These are phyloP conservation scores for Engystomops pustulosus DNA, from an alignment of 2,113 vertebrate species.

Conservation along the genomic window DNA sequence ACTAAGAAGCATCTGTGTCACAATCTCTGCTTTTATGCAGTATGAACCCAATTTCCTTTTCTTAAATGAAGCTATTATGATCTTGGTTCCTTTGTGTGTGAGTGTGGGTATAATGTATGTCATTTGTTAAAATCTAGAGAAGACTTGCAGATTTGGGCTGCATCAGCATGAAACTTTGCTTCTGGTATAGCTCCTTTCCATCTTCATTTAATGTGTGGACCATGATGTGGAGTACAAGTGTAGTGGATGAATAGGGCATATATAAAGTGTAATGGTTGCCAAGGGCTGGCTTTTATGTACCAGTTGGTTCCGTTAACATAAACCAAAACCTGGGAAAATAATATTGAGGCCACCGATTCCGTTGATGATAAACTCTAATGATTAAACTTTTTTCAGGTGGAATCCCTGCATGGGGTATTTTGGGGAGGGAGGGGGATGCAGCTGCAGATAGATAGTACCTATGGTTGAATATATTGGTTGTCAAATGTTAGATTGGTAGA, in stretches of 20 bases:
- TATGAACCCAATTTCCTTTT: slow-evolving; percentile 32
- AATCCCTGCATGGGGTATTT: background rate
- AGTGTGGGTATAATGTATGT: background rate
- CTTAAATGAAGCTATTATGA: slow-evolving; percentile 35
- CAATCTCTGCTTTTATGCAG: slow-evolving; percentile 26
- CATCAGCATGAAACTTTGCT: background rate
- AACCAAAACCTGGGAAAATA: background rate
- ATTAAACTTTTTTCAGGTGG: background rate
- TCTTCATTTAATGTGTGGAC: background rate
- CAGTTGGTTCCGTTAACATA: slow-evolving; percentile 5
- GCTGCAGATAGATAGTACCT: background rate
- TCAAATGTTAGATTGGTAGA: slow-evolving; percentile 3
- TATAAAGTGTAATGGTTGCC: background rate
- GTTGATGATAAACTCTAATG: background rate
- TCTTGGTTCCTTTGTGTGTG: slow-evolving; percentile 30
- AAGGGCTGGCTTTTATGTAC: background rate
- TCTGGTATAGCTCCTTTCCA: slow-evolving; percentile 34
- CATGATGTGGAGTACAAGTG: background rate
- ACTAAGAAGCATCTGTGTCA: background rate
- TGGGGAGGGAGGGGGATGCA: background rate
- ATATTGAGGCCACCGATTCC: background rate
- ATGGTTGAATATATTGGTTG: background rate
- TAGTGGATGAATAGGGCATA: slow-evolving; percentile 22
- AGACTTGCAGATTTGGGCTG: background rate
- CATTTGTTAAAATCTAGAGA: slow-evolving; percentile 9